These are phyloP conservation scores for Pasiphila rectangulata DNA, from an alignment of 2,888 invertebrate species.

Conservation along the genomic window DNA sequence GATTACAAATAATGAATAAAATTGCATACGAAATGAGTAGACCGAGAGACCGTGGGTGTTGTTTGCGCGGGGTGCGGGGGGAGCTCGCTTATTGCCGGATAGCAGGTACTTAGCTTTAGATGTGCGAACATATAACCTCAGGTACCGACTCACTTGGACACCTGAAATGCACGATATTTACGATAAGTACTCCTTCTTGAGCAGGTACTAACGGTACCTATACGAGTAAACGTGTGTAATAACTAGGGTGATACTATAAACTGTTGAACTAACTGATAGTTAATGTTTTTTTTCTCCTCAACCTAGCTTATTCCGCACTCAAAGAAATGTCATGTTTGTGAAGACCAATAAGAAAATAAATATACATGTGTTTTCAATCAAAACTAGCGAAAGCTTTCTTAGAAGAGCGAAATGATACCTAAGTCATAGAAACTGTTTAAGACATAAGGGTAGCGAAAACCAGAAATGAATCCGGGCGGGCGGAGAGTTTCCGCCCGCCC, in stretches of 20 bases:
- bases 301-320: too few relatives aligned
- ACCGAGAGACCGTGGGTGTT: conserved; percentile 67
- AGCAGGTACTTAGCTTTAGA: conserved; percentile 57
- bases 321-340: too few relatives aligned
- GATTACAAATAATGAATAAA: conserved; percentile 81
- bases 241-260: too few relatives aligned
- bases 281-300: too few relatives aligned
- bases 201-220: too few relatives aligned
- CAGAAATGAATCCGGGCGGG: conserved; percentile 76
- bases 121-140: conserved; percentile 32
- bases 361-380: neutral
- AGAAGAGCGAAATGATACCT: conserved; percentile 56
- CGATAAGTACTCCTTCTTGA: too few relatives aligned
- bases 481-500: conserved; percentile 57
- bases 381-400: conserved; percentile 27
- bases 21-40: conserved; percentile 79
- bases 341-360: too few relatives aligned
- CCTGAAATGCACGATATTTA: too few relatives aligned
- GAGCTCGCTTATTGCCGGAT: conserved; percentile 62
- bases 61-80: conserved; percentile 60
- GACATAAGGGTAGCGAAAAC: conserved; percentile 77
- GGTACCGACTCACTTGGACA: neutral
- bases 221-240: too few relatives aligned
- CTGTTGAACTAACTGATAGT: too few relatives aligned
- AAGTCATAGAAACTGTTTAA: conserved; percentile 73